Percentiles rank a stretch among this genome's conserved stretches.
Conservation (phyloP, 2,113 vertebrate species). For the Dasypus novemcinctus region DNA sequence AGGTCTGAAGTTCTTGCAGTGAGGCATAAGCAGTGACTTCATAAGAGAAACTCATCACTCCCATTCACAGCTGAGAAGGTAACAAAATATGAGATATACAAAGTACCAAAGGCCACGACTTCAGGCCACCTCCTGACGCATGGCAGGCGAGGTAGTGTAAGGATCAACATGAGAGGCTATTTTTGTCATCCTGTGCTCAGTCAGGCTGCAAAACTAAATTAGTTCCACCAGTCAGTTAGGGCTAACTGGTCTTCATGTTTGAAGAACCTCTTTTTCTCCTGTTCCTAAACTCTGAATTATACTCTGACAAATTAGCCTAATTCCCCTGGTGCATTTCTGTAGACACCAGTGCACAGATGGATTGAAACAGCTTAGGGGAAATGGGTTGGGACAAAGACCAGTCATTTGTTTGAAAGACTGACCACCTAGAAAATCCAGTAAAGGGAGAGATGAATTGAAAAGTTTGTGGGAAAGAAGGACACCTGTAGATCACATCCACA, state of each 20-base stretch:
- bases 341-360: background rate
- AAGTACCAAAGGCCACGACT: background rate
- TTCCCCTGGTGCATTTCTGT: background rate
- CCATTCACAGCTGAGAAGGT: background rate
- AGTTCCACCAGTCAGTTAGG: background rate
- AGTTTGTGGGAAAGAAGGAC: background rate
- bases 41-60: slow-evolving; percentile 29
- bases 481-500: background rate
- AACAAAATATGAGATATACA: background rate
- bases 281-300: background rate
- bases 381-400: background rate
- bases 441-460: background rate
- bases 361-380: background rate
- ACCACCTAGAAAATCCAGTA: background rate
- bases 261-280: slow-evolving; percentile 12
- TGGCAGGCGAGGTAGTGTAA: background rate
- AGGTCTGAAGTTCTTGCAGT: slow-evolving; percentile 42
- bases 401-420: background rate
- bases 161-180: background rate
- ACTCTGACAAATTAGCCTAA: background rate
- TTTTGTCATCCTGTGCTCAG: background rate
- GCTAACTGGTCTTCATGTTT: background rate
- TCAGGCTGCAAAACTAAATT: background rate
- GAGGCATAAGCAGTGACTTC: slow-evolving; percentile 22
- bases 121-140: background rate